Conservation (phyloP, 35 echinoderm and acorn worm species). For the Chiridota heheva region DNA sequence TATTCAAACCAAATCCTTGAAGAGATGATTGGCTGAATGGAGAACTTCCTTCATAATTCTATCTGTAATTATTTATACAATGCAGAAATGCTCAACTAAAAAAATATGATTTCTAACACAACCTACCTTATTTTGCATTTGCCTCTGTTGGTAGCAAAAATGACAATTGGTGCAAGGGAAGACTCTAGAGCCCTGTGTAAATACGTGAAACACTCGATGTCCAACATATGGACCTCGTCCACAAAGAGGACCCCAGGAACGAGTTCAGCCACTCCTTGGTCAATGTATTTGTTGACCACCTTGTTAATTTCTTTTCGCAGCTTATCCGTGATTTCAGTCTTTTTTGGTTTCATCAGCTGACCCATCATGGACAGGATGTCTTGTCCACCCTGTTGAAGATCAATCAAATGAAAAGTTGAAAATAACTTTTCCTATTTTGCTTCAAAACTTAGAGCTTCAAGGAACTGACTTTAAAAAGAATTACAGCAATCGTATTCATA, state of each 20-base stretch:
- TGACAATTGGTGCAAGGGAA: constrained; percentile 89
- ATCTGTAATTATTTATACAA: too few relatives aligned
- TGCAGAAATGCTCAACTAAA: too few relatives aligned
- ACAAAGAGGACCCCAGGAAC: constrained; percentile 95
- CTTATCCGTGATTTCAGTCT: constrained; percentile 99
- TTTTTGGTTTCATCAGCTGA: constrained; percentile 99
- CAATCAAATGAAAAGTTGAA: neutral
- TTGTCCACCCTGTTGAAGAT: constrained; percentile 77
- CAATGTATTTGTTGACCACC: constrained; percentile 99
- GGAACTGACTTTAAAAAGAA: too few relatives aligned
- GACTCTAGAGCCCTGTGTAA: constrained; percentile 96
- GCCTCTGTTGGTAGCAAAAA: constrained; percentile 97
- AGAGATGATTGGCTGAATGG: too few relatives aligned
- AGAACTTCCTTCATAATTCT: too few relatives aligned
- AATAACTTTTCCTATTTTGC: too few relatives aligned
- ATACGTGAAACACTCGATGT: constrained; percentile 99
- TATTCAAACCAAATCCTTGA: too few relatives aligned
- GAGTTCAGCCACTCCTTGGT: constrained; percentile 95
- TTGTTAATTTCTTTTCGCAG: constrained; percentile 99
- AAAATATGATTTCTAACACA: neutral
- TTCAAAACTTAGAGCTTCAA: too few relatives aligned
- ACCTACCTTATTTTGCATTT: constrained; percentile 90
- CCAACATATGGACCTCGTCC: constrained; percentile 99
- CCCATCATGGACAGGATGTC: constrained; percentile 99
- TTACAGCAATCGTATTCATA: too few relatives aligned